A percentile compares a stretch with the other conserved stretches of the same genome.
These are phyloP conservation scores for Epinotia bilunana DNA, from an alignment of 2,888 invertebrate genomes.

Conservation along the genomic window DNA sequence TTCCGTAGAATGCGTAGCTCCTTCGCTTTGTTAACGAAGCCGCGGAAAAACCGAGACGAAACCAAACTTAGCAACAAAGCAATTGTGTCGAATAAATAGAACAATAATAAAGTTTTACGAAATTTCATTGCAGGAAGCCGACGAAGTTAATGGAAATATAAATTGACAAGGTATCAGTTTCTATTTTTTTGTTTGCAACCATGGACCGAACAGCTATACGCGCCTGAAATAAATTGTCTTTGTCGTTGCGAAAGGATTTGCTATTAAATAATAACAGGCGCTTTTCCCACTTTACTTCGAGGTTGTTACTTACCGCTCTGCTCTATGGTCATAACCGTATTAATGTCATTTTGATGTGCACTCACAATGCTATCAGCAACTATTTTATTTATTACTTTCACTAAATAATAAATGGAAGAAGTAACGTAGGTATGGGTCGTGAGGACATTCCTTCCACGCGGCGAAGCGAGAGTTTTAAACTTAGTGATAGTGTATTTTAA, in stretches of 20 bases:
- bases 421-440: neutral
- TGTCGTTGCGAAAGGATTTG: neutral
- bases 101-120: neutral
- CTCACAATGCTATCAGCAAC: neutral
- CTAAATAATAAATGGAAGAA: constrained; percentile 4
- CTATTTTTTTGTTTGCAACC: neutral
- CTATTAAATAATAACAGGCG: constrained; percentile 4
- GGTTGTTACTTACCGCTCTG: neutral
- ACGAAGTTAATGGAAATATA: neutral
- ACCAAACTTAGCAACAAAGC: neutral
- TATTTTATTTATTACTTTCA: neutral
- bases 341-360: constrained; percentile 9
- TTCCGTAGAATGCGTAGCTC: too few species aligned
- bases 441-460: neutral
- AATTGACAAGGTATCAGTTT: constrained; percentile 7
- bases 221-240: constrained; percentile 1
- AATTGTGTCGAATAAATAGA: too few species aligned
- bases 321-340: constrained; percentile 11
- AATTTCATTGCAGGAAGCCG: neutral
- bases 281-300: neutral
- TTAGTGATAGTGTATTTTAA: neutral
- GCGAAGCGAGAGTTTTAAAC: neutral
- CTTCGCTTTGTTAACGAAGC: neutral
- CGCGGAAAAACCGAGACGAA: neutral
- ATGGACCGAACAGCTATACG: neutral